Conservation (phyloP, 2,888 invertebrate species). For the Orchesella flavescens region DNA sequence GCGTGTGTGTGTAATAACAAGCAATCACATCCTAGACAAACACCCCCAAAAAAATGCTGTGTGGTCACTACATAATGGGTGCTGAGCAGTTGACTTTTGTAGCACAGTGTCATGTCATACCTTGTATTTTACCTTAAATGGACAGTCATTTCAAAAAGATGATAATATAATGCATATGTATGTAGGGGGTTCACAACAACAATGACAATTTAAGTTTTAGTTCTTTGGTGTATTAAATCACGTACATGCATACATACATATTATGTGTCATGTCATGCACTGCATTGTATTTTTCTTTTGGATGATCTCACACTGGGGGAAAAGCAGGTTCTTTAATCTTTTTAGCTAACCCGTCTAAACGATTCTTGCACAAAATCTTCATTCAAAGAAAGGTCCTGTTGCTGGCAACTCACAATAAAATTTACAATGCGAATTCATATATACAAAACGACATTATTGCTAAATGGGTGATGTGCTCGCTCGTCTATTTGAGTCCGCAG, state of each 20-base stretch:
- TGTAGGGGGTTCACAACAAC: too few species aligned
- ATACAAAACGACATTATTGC: background rate
- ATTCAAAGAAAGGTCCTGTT: slow-evolving; percentile 11
- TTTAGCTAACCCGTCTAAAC: too few species aligned
- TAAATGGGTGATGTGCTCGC: background rate
- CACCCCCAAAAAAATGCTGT: too few species aligned
- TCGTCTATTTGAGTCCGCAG: background rate
- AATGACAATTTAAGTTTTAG: too few species aligned
- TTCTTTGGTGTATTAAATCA: too few species aligned
- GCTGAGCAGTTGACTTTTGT: background rate
- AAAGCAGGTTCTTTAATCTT: slow-evolving; percentile 33
- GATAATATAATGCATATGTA: too few species aligned
- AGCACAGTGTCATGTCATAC: slow-evolving; percentile 1
- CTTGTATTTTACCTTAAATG: background rate
- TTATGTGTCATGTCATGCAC: too few species aligned
- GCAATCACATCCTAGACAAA: too few species aligned
- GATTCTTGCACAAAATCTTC: background rate
- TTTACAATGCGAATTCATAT: slow-evolving; percentile 1
- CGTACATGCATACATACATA: background rate
- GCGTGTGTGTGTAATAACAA: too few species aligned
- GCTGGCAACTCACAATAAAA: background rate
- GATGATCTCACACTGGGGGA: slow-evolving; percentile 11
- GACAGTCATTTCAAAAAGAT: too few species aligned
- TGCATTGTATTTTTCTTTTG: slow-evolving; percentile 7
- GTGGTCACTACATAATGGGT: too few species aligned